Conservation (phyloP, 1,140 invertebrate species). For the Trachelipus rathkii region DNA sequence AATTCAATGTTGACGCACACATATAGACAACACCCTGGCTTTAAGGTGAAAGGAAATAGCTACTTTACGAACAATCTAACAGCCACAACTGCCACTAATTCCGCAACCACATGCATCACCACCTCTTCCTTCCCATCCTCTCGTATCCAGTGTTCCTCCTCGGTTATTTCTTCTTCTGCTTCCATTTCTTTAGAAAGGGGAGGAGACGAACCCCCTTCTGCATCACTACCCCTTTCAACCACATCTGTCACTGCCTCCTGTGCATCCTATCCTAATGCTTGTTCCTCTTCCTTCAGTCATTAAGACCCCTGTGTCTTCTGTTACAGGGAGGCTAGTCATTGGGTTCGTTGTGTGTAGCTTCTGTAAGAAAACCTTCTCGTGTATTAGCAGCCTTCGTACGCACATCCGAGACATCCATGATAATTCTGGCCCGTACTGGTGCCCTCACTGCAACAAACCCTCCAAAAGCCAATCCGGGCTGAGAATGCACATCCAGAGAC, state of each 20-base stretch:
- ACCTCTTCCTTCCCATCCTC: constrained; percentile 11
- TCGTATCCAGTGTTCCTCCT: background rate
- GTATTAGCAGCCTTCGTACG: constrained; percentile 45
- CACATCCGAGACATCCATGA: constrained; percentile 45
- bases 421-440: constrained; percentile 45
- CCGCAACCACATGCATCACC: constrained; percentile 27
- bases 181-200: background rate
- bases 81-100: constrained; percentile 33
- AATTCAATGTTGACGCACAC: constrained; percentile 43
- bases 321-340: constrained; percentile 45
- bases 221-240: background rate
- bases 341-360: constrained; percentile 46
- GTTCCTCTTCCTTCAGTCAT: constrained; percentile 36
- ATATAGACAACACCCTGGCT: constrained; percentile 41
- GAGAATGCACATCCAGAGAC: constrained; percentile 46
- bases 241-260: background rate
- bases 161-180: background rate
- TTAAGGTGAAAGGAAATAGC: constrained; percentile 37
- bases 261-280: constrained; percentile 4
- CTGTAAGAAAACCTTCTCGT: constrained; percentile 46
- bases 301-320: constrained; percentile 44
- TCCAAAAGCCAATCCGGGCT: constrained; percentile 45
- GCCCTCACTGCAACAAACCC: constrained; percentile 44
- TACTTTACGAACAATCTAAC: constrained; percentile 29
- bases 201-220: background rate